phyloP scores from a whole-genome alignment of 2,113 vertebrate genomes.

The pig (Sus scrofa) region T2T-Sscrofa CM000824.6:164958501-164959000 shows the following conservation, averaged over 20 bases:
- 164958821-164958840: neutral
- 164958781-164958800: neutral
- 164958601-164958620: neutral
- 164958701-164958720: no score
- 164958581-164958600: neutral
- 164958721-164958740: neutral
- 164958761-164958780: neutral
- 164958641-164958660: neutral
- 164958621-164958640: neutral
- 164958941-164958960: neutral
- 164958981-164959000: neutral
- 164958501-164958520: neutral
- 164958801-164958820: neutral
- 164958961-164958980: neutral
- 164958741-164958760: neutral
- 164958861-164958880: neutral
- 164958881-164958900: neutral
- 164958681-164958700: fast-evolving
- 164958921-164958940: neutral
- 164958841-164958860: neutral
- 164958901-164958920: neutral
- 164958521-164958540: neutral
- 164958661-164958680: neutral
- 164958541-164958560: neutral
- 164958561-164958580: neutral